Evolutionary conservation across 2,888 invertebrate species (phyloP), one percentile per base, ranked within the genome.

Genomic region (Leptopilina drosophilae): DNA sequence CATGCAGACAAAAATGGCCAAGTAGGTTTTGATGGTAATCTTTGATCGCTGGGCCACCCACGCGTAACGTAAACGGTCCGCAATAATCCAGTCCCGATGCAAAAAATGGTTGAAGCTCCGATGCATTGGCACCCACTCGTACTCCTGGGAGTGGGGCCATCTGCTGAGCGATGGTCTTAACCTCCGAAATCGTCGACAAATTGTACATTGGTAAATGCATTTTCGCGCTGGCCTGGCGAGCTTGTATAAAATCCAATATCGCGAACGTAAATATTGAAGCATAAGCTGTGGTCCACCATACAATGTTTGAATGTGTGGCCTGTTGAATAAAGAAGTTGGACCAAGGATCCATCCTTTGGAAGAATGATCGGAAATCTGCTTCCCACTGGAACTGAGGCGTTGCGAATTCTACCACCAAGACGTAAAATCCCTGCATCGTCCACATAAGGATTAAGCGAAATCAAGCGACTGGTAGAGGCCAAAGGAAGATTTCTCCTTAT

Each of bases 291-390:
- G 33, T 46, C 79, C 79, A 14, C 77, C 79, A 53, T 80, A 77
- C 0, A 77, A 59, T 5, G 56, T 42, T 7, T 56, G 20, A 6
- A 46, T 26, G 15, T 80, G 79, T 1, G 79, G n/a, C 77, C 26
- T 66, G 46, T 9, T 67, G 62, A 12, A 80, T 49, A 12, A n/a
- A 80, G 64, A 40, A 80, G n/a, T 9, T 11, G 33, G 46, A 59
- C 64, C 5, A 80, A 77, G 9, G 15, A 5, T 11, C 76, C 62
- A 26, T 42, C n/a, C 14, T 64, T 40, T 6, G 75, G 67, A n/a
- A 80, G 46, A 14, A 78, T 75, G 42, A 76, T 66, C 14, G 80
- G 80, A 14, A 77, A 67, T n/a, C 53, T 40, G 11, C 66, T 56
- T 5, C 56, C 56, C 0, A n/a, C 33, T 2, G 78, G 15, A 11